Evolutionary conservation across 2,888 invertebrate species (phyloP), one percentile per base, ranked within the genome.

Genomic region (Leptodirus hochenwartii): DNA sequence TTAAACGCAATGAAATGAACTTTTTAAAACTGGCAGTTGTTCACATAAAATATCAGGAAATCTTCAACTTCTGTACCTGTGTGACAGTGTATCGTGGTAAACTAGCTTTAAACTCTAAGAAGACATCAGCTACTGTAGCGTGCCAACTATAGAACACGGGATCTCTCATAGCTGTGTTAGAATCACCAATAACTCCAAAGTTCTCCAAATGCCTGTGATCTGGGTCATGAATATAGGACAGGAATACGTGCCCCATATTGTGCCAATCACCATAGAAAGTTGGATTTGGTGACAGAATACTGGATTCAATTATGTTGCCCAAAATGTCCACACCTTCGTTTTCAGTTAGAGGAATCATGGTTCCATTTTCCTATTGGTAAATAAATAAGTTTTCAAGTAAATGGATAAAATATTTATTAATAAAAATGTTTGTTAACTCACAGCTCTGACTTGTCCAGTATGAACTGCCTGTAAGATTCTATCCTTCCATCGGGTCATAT

Each of bases 71-170:
- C n/a, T n/a, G n/a, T 47, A 76, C 76, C 58, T 63, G 62, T 22
- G 62, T 54, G 3, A 45, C 43, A 1, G 56, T 58, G 49, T 85
- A 85, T 3, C 71, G 62, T 0, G 70, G 58, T 15, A 84, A 56
- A n/a, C 69, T 69, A 35, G 59, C 58, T 54, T 84, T 84, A 54
- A 74, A 72, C 37, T 69, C 62, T 40, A 69, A 64, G 62, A 84
- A 84, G 15, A 85, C 56, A 40, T 79, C 73, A 43, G 85, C 78
- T 14, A 84, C 59, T 47, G 69, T 75, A 0, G 75, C 65, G 46
- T 87, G 85, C 79, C 78, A 84, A 47, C 78, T 69, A 57, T 84
- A 85, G 61, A 85, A 85, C 10, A 76, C 56, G 0, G 85, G 84
- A 54, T 87, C 85, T 2, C 84, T 62, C 82, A 85, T 82, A 1